Base-by-base conservation (phyloP, 2,888 invertebrate genomes). In the Microlaimidae sp. region DNA sequence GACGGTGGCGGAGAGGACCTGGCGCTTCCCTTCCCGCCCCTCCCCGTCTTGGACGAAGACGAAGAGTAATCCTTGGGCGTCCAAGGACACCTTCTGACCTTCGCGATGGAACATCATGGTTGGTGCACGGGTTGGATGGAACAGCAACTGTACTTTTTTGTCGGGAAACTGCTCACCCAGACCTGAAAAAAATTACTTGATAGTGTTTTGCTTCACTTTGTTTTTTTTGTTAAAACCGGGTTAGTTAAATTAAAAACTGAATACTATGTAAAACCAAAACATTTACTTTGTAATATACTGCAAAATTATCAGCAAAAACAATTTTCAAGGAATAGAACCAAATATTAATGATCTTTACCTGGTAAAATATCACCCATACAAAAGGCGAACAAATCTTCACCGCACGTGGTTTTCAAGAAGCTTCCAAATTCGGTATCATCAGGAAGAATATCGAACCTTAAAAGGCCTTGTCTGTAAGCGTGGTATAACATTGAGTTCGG, bases 401-500 rank as follows among this genome's bases (percentile, higher is more conserved):
- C 23, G 23, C 43, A 43, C 21, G 7, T 21, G 43, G 43, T 43
- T 5, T 24, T n/a, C 43, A 43, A 7, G 43, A 43, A 43, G n/a
- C 23, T 43, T 7, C 43, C 43, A 7, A 43, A 21, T n/a, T 21
- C 43, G 5, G 43, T n/a, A 10, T 10, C 23, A 19, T 43, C 43
- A n/a, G 43, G 43, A 5, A 5, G 13, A n/a, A 43, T 5, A n/a
- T 43, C 23, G 43, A 43, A 43, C 7, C 7, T 10, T n/a, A 49
- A 24, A 4, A 49, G n/a, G 7, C 27, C 13, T 5, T 21, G 28
- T 4, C 21, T n/a, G 29, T 29, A 32, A 4, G 49, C 49, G 32
- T 49, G 24, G 29, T 49, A 49, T n/a, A 49, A 24, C 49, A 49
- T 10, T 3, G 49, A 49, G 19, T 49, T 49, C 5, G 32, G 17